A percentile compares a stretch with the other conserved stretches of the same genome.
These are phyloP conservation scores for Psammodynastes pulverulentus DNA, from an alignment of 2,113 vertebrate genomes.

Conservation along the genomic window DNA sequence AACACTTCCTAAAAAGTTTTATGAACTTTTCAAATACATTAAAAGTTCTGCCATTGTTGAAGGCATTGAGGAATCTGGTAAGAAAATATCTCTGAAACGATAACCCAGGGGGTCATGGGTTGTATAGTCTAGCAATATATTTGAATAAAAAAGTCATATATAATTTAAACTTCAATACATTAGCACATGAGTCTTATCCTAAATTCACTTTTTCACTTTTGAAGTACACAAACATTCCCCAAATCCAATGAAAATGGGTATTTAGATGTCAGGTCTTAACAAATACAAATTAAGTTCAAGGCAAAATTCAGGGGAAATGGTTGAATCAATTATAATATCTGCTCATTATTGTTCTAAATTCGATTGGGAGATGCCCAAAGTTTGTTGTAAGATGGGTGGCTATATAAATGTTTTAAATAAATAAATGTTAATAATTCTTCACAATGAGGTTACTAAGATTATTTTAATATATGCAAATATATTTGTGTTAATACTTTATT, in stretches of 20 bases:
- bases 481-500: constrained; percentile 16
- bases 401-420: background rate
- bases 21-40: background rate
- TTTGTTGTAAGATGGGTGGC: background rate
- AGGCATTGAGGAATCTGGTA: background rate
- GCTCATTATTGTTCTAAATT: background rate
- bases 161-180: background rate
- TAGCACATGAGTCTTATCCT: background rate
- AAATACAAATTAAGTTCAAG: constrained; percentile 28
- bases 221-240: background rate
- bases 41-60: background rate
- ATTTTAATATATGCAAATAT: background rate
- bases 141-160: background rate
- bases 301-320: constrained; percentile 2
- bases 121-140: constrained; percentile 27
- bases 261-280: constrained; percentile 43
- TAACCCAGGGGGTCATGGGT: background rate
- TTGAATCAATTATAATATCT: background rate
- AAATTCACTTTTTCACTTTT: constrained; percentile 23
- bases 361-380: background rate
- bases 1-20: background rate
- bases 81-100: background rate
- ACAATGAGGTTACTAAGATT: background rate
- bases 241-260: constrained; percentile 55
- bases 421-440: background rate